These are phyloP conservation scores for Darevskia nairensis DNA, from an alignment of 2,797 vertebrate species.

Conservation along the genomic window DNA sequence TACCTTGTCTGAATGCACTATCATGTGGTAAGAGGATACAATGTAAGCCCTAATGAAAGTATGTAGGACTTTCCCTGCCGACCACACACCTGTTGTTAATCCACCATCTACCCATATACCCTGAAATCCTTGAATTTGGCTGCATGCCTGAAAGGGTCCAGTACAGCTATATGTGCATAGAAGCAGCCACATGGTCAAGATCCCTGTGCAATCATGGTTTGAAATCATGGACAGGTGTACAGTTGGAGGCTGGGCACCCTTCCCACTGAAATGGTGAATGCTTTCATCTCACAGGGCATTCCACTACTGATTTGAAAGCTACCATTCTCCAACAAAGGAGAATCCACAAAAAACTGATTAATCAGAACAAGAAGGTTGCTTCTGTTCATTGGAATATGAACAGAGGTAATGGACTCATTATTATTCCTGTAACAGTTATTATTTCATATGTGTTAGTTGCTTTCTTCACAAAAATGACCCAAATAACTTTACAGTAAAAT, in stretches of 20 bases:
- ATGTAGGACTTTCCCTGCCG: background rate
- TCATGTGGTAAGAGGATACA: background rate
- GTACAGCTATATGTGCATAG: background rate
- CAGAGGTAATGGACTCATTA: background rate
- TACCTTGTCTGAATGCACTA: no score
- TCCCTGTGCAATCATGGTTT: background rate
- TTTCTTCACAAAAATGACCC: no score
- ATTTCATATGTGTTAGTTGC: no score
- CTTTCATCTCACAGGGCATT: background rate
- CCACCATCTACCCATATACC: background rate
- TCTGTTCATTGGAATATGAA: background rate
- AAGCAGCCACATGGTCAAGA: background rate
- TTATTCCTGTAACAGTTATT: background rate
- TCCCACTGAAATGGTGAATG: background rate
- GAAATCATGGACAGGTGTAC: background rate
- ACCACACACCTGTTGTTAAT: background rate
- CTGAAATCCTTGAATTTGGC: background rate
- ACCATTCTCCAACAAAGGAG: background rate
- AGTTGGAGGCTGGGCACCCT: background rate
- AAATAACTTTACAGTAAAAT: no score
- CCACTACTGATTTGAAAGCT: background rate
- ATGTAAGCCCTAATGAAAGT: background rate
- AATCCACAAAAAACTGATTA: background rate
- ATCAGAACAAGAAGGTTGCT: background rate
- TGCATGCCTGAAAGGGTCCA: background rate